phyloP scores from a whole-genome alignment of 2,113 vertebrate genomes.

The Accipiter cooperii region DNA sequence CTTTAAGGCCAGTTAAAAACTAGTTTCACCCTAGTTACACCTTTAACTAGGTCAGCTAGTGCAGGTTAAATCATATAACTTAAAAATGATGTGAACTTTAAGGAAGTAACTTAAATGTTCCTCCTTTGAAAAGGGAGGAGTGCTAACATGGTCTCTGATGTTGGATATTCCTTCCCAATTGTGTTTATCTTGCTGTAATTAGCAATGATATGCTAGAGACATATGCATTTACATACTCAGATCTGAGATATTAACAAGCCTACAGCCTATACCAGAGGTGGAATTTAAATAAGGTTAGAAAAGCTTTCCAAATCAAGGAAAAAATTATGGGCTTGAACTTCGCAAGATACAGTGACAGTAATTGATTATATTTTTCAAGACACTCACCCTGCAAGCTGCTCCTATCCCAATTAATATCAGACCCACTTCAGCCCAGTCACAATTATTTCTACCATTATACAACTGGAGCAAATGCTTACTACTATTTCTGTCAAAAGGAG shows the following conservation, averaged over 20 bases:
- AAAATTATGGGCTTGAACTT: background rate
- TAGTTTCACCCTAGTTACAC: background rate
- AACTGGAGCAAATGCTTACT: background rate
- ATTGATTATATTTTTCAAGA: slow-evolving; percentile 33
- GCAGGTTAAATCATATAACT: background rate
- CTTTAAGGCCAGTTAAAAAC: background rate
- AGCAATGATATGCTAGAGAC: background rate
- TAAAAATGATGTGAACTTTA: background rate
- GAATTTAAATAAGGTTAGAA: slow-evolving; percentile 13
- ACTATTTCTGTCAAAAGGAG: background rate
- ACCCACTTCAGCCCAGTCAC: background rate
- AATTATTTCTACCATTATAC: background rate
- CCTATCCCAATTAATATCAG: slow-evolving; percentile 21
- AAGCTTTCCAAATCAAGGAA: slow-evolving; percentile 10
- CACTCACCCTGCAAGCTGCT: background rate
- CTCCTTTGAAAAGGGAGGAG: background rate
- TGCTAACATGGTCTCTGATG: background rate
- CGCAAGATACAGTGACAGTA: background rate
- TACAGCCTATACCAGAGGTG: background rate
- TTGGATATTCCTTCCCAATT: background rate
- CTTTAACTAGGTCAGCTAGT: background rate
- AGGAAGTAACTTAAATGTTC: background rate
- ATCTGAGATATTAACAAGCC: background rate
- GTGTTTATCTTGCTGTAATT: background rate
- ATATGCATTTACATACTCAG: background rate